Conservation (phyloP, 1,140 invertebrate genomes). For the Zaprionus tsacasi region DNA sequence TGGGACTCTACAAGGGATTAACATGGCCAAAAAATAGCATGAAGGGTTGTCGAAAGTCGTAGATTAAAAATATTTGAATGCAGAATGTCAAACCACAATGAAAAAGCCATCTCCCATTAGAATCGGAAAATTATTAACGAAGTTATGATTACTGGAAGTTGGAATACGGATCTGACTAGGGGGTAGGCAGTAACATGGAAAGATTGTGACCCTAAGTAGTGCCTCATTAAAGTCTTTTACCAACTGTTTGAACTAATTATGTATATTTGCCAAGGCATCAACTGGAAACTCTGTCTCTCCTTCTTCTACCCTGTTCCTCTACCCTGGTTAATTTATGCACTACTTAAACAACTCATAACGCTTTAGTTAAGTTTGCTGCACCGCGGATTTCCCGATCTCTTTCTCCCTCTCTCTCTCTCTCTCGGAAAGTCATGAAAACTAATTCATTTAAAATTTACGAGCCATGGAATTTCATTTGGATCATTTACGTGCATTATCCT, state of each 20-base stretch:
- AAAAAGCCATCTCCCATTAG: no score
- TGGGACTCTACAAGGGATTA: no score
- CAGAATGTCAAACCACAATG: no score
- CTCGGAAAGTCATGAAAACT: conserved; percentile 66
- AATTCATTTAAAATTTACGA: conserved; percentile 81
- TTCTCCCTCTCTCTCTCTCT: not conserved
- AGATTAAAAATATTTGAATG: no score
- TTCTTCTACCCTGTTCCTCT: no score
- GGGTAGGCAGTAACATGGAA: no score
- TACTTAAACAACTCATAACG: conserved; percentile 43
- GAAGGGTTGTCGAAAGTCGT: no score
- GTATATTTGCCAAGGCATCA: conserved; percentile 16
- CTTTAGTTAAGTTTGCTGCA: not conserved
- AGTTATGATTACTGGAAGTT: no score
- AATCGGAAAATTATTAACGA: no score
- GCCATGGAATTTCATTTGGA: conserved; percentile 59
- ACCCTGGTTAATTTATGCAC: conserved; percentile 37
- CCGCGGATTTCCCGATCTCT: not conserved
- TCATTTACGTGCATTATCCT: conserved; percentile 38
- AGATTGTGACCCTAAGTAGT: not conserved
- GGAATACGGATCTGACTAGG: no score
- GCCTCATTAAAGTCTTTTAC: not conserved
- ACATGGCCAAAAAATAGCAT: no score
- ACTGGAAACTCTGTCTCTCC: conserved; percentile 16
- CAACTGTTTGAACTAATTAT: not conserved